Conservation (phyloP, 2,888 invertebrate genomes). For the Silvanus unidentatus region DNA sequence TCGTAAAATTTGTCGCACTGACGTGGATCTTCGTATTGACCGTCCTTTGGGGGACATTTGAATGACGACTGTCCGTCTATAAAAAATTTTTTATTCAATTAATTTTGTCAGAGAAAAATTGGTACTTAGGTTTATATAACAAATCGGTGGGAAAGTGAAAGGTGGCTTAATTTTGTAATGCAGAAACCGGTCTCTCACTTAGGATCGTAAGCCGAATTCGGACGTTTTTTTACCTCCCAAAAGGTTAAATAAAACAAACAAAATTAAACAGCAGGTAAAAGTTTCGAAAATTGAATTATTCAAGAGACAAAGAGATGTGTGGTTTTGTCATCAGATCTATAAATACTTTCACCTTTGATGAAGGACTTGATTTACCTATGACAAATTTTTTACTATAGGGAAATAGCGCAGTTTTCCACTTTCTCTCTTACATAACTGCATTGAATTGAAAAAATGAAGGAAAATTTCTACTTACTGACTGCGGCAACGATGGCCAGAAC, state of each 20-base stretch:
- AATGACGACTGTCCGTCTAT: too few species aligned
- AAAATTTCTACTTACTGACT: constrained; percentile 36
- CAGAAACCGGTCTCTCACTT: constrained; percentile 14
- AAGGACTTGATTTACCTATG: too few species aligned
- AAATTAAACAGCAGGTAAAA: background rate
- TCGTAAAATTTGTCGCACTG: constrained; percentile 87
- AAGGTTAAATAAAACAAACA: background rate
- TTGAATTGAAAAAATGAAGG: constrained; percentile 9
- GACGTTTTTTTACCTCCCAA: too few species aligned
- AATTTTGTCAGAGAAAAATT: background rate
- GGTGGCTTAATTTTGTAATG: constrained; percentile 15
- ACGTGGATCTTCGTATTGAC: constrained; percentile 69
- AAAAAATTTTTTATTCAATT: background rate
- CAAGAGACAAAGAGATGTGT: background rate
- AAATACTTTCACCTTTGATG: constrained; percentile 7
- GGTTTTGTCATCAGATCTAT: background rate
- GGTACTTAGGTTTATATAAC: background rate
- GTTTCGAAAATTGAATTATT: background rate
- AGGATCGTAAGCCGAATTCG: background rate
- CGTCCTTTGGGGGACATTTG: constrained; percentile 76
- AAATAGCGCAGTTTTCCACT: constrained; percentile 6
- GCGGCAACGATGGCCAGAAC: constrained; percentile 25
- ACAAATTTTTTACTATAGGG: too few species aligned
- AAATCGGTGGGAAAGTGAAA: constrained; percentile 19
- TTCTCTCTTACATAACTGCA: constrained; percentile 10